These are phyloP conservation scores for Myotis brandtii DNA, from an alignment of 2,113 vertebrate genomes.

Conservation along the genomic window DNA sequence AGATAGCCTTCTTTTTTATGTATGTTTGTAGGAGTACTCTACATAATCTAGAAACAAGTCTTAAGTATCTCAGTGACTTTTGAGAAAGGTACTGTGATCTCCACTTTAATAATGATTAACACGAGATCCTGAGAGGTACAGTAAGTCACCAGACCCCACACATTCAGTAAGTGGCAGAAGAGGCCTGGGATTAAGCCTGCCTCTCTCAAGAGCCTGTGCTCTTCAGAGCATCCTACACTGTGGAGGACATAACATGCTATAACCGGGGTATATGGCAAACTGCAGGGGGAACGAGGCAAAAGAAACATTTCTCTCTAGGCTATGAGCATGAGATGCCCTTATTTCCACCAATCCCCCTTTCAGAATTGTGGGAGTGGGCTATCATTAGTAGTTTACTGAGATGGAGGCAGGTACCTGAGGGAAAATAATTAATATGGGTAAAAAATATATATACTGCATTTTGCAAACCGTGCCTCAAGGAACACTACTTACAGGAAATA, in stretches of 20 bases:
- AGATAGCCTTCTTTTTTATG: background rate
- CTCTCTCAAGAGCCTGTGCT: background rate
- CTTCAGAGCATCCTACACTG: background rate
- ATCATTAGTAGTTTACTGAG: background rate
- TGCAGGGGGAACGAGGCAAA: fast-evolving
- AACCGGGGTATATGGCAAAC: background rate
- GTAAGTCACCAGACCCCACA: background rate
- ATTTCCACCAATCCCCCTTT: background rate
- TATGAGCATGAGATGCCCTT: background rate
- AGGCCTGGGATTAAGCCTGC: fast-evolving
- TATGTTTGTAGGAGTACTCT: background rate
- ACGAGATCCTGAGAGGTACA: background rate
- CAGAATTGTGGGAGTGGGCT: background rate
- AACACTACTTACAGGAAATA: background rate
- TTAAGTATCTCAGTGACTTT: background rate
- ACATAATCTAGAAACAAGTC: background rate
- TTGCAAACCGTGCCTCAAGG: background rate
- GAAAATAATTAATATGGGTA: background rate
- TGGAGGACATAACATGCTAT: background rate
- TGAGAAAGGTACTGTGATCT: background rate
- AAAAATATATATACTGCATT: background rate
- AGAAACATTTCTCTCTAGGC: background rate
- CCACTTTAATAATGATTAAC: background rate
- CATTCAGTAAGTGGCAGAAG: background rate
- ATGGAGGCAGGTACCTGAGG: background rate